Base-by-base conservation (phyloP, 2,888 invertebrate genomes). In the Calephelis perditalis region DNA sequence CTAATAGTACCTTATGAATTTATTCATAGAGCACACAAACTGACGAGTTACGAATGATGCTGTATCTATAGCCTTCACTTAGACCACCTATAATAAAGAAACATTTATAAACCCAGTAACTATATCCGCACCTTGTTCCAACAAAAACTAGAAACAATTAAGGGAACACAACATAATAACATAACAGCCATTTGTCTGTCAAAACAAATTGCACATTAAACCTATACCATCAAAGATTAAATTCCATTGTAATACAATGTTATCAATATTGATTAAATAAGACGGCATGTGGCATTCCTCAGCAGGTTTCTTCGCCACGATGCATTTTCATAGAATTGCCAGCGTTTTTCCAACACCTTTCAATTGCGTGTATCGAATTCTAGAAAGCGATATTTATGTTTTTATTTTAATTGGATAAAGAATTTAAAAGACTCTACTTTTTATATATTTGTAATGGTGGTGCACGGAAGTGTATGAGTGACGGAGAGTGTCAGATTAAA, bases 71-170 rank as follows among this genome's bases (percentile, higher is more conserved):
- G 26, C 26, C 26, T 26, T 26, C 49, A 47, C 55, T 63, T 66
- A 69, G 72, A 71, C 72, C 73, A 73, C 72, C 72, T 73, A 72
- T 72, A 70, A 64, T 67, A 68, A 68, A 70, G 68, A 69, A 71
- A 67, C 66, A 66, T 66, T 69, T 68, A 67, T 72, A 65, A 69
- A 68, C 68, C 65, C 63, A 60, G 67, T 70, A 82, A 80, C 80
- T 82, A 81, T 84, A 79, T 82, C 85, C 85, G 87, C 90, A 89
- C 89, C 87, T 88, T 89, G 89, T 82, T 75, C 72, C 68, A 71
- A 78, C 80, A 90, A 90, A 90, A 90, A 89, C 86, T 85, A 74
- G 86, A 78, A 86, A 87, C 87, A 89, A 89, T 89, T 89, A 89
- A 79, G 74, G 69, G 64, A 69, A 75, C 76, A 73, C 69, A 67